A percentile compares a stretch with the other conserved stretches of the same genome.
These are phyloP conservation scores for Crotalus viridis DNA, from an alignment of 2,113 vertebrate species.

Conservation along the genomic window DNA sequence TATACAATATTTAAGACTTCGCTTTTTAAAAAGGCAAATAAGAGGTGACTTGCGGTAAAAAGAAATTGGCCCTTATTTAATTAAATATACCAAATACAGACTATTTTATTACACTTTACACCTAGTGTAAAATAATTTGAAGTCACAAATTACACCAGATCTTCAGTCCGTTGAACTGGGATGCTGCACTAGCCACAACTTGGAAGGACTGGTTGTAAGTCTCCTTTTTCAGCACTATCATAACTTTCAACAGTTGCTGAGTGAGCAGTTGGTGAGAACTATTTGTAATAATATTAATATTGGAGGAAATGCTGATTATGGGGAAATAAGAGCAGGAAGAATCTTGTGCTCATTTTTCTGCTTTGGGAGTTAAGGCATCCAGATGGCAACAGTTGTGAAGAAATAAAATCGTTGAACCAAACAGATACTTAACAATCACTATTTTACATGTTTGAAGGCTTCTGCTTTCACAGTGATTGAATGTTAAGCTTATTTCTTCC, in stretches of 20 bases:
- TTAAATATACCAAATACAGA: not conserved
- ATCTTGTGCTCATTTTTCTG: not conserved
- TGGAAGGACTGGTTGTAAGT: not conserved
- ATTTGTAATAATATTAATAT: not conserved
- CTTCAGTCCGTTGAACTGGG: not conserved
- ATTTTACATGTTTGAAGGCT: not conserved
- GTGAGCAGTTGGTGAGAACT: not conserved
- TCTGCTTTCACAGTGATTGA: not conserved
- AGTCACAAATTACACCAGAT: not conserved
- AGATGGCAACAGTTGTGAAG: not conserved
- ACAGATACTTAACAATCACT: not conserved
- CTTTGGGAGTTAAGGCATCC: not conserved
- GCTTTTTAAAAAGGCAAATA: not conserved
- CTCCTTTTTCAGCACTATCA: not conserved
- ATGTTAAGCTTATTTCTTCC: not conserved
- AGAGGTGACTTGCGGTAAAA: not conserved
- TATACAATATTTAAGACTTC: not conserved
- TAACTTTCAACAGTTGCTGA: not conserved
- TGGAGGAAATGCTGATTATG: not conserved
- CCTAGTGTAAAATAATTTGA: not conserved
- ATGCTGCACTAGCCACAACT: not conserved
- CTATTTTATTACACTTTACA: not conserved
- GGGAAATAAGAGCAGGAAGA: not conserved
- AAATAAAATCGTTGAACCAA: not conserved
- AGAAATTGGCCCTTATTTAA: not conserved